Percentiles rank a stretch among this genome's conserved stretches.
Conservation (phyloP, 92 coral and sea anemone genomes). For the Epizoanthus scotinus region DNA sequence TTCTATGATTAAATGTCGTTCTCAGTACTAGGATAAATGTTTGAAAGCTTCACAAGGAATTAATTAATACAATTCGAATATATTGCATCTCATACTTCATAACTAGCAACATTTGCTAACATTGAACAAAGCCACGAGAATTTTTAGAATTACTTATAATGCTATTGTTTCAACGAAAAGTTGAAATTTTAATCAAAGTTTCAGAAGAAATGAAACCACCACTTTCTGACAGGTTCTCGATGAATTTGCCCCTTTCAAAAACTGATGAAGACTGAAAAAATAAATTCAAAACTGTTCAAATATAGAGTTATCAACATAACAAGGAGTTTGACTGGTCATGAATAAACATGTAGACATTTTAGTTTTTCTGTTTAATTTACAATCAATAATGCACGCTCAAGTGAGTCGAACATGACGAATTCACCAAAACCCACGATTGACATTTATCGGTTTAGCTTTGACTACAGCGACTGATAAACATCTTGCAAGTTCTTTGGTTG, state of each 20-base stretch:
- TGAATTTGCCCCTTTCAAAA: not conserved
- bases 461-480: not conserved
- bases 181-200: not conserved
- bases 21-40: not conserved
- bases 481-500: not conserved
- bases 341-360: slow-evolving; percentile 10
- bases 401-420: too few relatives aligned
- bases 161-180: not conserved
- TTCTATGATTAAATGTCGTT: not conserved
- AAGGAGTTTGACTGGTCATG: not conserved
- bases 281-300: not conserved
- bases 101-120: not conserved
- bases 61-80: not conserved
- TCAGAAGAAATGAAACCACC: not conserved
- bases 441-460: not conserved
- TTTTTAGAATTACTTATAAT: not conserved
- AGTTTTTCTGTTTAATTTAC: not conserved
- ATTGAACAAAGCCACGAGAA: not conserved
- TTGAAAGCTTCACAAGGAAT: not conserved
- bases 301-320: not conserved
- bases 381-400: not conserved
- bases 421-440: too few relatives aligned
- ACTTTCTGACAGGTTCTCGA: not conserved
- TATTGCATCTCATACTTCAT: not conserved
- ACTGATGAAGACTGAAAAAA: not conserved